Percentiles rank a stretch among this genome's conserved stretches.
These are phyloP conservation scores for Drosophila kambysellisi DNA, from an alignment of 2,888 invertebrate genomes.

Conservation along the genomic window DNA sequence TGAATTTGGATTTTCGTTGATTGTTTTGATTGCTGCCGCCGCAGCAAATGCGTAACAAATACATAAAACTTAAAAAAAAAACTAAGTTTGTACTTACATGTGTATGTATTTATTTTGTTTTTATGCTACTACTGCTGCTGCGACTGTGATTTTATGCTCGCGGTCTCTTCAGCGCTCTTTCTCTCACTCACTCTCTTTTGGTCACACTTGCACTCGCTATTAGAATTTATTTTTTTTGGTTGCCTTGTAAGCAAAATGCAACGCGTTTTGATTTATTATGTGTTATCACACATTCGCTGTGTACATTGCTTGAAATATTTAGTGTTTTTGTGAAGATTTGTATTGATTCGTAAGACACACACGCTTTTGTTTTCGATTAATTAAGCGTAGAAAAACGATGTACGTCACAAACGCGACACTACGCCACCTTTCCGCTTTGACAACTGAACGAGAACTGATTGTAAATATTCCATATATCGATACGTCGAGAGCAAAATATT, in stretches of 20 bases:
- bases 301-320: constrained; percentile 30
- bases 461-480: constrained; percentile 39
- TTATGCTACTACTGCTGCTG: constrained; percentile 61
- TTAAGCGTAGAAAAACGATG: constrained; percentile 35
- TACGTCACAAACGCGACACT: constrained; percentile 17
- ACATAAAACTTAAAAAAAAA: constrained; percentile 35
- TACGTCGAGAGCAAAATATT: constrained; percentile 14
- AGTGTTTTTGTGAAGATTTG: constrained; percentile 39
- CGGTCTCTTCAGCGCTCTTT: constrained; percentile 44
- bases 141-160: constrained; percentile 72
- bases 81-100: constrained; percentile 42
- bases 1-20: constrained; percentile 55
- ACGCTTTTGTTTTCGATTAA: constrained; percentile 60
- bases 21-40: constrained; percentile 54
- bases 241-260: constrained; percentile 23
- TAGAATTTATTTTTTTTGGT: constrained; percentile 37
- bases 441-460: constrained; percentile 60
- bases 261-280: constrained; percentile 33
- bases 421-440: constrained; percentile 36
- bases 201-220: constrained; percentile 46
- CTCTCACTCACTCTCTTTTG: constrained; percentile 37
- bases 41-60: constrained; percentile 42
- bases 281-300: constrained; percentile 40
- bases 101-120: constrained; percentile 75
- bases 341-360: constrained; percentile 55